A percentile compares a stretch with the other conserved stretches of the same genome.
These are phyloP conservation scores for Aricia artaxerxes DNA, from an alignment of 2,888 invertebrate species.

Conservation along the genomic window DNA sequence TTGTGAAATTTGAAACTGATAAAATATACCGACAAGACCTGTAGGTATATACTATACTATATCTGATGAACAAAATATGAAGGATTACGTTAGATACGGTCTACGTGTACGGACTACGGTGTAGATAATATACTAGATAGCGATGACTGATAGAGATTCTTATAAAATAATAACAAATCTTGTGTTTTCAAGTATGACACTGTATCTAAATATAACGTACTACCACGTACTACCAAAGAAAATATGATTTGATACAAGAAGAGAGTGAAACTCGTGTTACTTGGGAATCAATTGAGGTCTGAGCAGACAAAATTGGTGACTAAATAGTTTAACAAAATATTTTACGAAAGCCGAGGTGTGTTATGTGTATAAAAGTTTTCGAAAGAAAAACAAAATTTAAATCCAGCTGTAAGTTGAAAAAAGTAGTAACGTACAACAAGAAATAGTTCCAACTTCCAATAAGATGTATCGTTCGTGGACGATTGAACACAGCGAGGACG, in stretches of 20 bases:
- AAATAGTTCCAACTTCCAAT: conserved; percentile 27
- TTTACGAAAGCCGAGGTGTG: too few relatives aligned
- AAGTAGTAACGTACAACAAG: neutral
- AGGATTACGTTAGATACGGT: conserved; percentile 1
- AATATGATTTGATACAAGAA: too few relatives aligned
- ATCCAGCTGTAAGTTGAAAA: neutral
- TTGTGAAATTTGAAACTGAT: conserved; percentile 33
- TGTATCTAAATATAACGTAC: neutral
- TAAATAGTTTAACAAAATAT: too few relatives aligned
- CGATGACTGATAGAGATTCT: neutral
- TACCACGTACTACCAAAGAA: neutral
- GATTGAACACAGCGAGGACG: conserved; percentile 33
- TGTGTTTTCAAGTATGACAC: neutral
- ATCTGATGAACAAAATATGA: neutral
- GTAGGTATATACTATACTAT: neutral
- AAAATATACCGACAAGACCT: conserved; percentile 31
- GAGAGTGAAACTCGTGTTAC: too few relatives aligned
- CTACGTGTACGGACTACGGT: neutral
- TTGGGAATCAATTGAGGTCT: too few relatives aligned
- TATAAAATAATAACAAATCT: neutral
- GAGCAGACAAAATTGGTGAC: too few relatives aligned
- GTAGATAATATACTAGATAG: neutral
- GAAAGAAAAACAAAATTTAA: neutral
- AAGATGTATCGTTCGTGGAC: conserved; percentile 31
- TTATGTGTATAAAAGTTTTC: too few relatives aligned